phyloP scores from a whole-genome alignment of 2,113 vertebrate genomes.

The Thinocorus orbignyianus region DNA sequence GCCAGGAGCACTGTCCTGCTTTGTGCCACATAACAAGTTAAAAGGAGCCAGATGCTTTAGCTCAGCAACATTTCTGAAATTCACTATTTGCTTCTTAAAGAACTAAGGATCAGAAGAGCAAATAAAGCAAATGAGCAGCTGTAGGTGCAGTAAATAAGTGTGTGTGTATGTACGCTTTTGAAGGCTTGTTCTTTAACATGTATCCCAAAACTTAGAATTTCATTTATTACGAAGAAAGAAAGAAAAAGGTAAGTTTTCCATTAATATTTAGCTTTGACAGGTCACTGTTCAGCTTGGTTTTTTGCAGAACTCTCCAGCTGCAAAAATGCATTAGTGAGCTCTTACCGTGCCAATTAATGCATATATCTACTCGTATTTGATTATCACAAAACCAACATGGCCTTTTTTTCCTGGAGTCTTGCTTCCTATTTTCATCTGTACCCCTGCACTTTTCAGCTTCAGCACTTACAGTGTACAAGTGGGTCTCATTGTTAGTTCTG shows the following conservation, averaged over 20 bases:
- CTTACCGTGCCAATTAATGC: background rate
- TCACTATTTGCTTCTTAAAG: background rate
- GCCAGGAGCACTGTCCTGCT: background rate
- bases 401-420: background rate
- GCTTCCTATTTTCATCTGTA: background rate
- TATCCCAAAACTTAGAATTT: background rate
- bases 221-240: background rate
- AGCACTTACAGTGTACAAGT: background rate
- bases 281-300: background rate
- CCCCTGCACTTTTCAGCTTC: background rate
- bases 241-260: background rate
- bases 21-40: background rate
- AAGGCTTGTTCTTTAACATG: background rate
- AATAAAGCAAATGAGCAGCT: background rate
- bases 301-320: background rate
- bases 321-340: background rate
- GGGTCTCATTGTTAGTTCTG: background rate
- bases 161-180: background rate
- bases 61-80: background rate
- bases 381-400: background rate
- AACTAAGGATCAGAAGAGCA: background rate
- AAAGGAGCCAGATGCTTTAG: background rate
- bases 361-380: background rate
- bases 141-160: background rate
- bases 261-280: background rate